Base-by-base conservation (phyloP, 2,113 vertebrate species). In the Climacteris rufus region DNA sequence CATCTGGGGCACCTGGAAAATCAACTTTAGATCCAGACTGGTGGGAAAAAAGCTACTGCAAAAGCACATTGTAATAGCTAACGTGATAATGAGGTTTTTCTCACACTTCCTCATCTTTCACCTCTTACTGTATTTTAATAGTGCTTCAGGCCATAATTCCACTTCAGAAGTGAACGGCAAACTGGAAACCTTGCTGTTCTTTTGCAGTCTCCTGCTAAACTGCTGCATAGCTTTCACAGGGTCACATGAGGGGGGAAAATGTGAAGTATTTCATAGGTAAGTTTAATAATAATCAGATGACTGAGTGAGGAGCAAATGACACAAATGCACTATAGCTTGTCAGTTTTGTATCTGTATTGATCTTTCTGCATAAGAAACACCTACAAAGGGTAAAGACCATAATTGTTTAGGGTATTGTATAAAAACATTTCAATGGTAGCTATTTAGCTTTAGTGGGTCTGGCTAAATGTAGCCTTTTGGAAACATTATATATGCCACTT, bases 81-180 rank as follows among this genome's bases (percentile, higher is more conserved):
- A 30, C 9, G 0, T 18, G 77, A 13, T 89, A 89, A 74, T 69
- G 81, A 76, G 66, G 10, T 9, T 75, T 83, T 91, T 87, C 75
- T 94, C 61, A 61, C 2, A 16, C 70, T 93, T 93, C 39, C 81
- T 89, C 63, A 28, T 92, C 93, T 95, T 89, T 94, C 87, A 83
- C 68, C 40, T 69, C 76, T 77, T 90, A 15, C 0, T 92, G 47
- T 59, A 77, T 88, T 86, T 89, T 88, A 63, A 52, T 86, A 86
- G 40, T 83, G 85, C 90, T 90, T 61, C 60, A 42, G 91, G 90
- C 89, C 65, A 20, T 68, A 78, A 70, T 71, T 94, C 47, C 83
- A 15, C 40, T 39, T 80, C 3, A 57, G 50, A 75, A 87, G 33
- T 25, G 65, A 95, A 40, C 30, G 60, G 42, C 35, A 17, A 17